Evolutionary conservation across 2,888 invertebrate species (phyloP), one percentile per base, ranked within the genome.

Genomic region (Hyposoter dolosus): DNA sequence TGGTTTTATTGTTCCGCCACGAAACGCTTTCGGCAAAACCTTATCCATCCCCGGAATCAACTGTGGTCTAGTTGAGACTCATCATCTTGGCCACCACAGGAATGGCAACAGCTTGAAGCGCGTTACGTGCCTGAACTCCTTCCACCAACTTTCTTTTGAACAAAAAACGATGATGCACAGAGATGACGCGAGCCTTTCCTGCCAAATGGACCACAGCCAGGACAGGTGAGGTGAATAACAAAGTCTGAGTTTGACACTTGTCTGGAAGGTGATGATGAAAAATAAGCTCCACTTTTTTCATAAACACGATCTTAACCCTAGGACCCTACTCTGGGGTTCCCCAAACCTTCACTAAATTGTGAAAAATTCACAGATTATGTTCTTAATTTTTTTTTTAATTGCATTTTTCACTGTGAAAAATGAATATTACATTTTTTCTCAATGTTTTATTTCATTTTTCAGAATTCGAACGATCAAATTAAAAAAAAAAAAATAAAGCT

Each of bases 21-120:
- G 47, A 50, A 50, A n/a, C 17, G 47, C 47, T 50, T 50, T 50
- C 47, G 47, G 47, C 47, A n/a, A 50, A 50, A 50, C n/a, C 47
- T 50, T 17, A 50, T 50, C n/a, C 47, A n/a, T 15, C n/a, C 17
- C 47, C 4, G 47, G 47, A 50, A 50, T 50, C 47, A 50, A 50
- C 47, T n/a, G 47, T 17, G n/a, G 47, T 17, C 47, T 50, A 50
- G 47, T 17, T 50, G 47, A 6, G 47, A 50, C 15, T 50, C 17
- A 50, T 50, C 47, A 50, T 40, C 40, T 40, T 40, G 40, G 47
- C 17, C 47, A 50, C 3, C 47, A 50, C 17, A 17, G n/a, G 47
- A 50, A 50, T 50, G 17, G 2, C 47, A n/a, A 50, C 47, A 50
- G 17, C 47, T 50, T 50, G 47, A n/a, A n/a, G n/a, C 4, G 15